Conservation (phyloP, 2,888 invertebrate species). For the Steinernema hermaphroditum region DNA sequence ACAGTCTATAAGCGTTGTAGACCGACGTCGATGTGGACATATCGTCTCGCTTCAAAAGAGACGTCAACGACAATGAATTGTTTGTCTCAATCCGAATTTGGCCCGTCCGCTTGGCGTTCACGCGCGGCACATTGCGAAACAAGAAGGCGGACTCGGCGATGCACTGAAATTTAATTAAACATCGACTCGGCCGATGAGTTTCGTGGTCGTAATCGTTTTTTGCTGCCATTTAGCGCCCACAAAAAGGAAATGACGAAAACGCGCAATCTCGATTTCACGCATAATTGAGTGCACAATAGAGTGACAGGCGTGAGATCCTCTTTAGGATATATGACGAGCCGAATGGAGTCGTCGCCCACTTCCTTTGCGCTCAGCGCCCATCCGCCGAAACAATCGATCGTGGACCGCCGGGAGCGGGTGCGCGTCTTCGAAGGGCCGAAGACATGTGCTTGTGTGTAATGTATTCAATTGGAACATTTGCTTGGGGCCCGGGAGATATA, state of each 20-base stretch:
- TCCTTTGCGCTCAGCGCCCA: neutral
- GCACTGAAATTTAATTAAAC: conserved; percentile 31
- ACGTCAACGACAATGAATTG: neutral
- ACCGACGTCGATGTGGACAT: too few species aligned
- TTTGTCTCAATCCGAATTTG: conserved; percentile 15
- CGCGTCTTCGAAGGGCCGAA: conserved; percentile 27
- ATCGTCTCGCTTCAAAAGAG: neutral
- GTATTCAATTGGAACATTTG: conserved; percentile 30
- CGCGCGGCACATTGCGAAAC: conserved; percentile 30
- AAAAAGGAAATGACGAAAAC: too few species aligned
- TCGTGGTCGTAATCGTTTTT: too few species aligned
- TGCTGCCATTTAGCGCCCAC: too few species aligned
- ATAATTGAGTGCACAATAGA: too few species aligned
- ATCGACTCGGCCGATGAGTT: neutral
- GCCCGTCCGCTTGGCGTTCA: neutral
- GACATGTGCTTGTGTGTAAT: conserved; percentile 18
- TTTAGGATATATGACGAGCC: conserved; percentile 8
- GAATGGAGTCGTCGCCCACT: conserved; percentile 19
- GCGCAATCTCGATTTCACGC: too few species aligned
- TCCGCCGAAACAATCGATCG: conserved; percentile 25
- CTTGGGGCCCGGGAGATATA: neutral
- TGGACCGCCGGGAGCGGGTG: neutral
- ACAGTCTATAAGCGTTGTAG: conserved; percentile 26
- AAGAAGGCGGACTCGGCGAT: conserved; percentile 3
- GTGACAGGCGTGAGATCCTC: too few species aligned